Percentiles rank a stretch among this genome's conserved stretches.
Evolutionary conservation across 2,888 invertebrate genomes (phyloP).

Genomic region (Margaritifera margaritifera): DNA sequence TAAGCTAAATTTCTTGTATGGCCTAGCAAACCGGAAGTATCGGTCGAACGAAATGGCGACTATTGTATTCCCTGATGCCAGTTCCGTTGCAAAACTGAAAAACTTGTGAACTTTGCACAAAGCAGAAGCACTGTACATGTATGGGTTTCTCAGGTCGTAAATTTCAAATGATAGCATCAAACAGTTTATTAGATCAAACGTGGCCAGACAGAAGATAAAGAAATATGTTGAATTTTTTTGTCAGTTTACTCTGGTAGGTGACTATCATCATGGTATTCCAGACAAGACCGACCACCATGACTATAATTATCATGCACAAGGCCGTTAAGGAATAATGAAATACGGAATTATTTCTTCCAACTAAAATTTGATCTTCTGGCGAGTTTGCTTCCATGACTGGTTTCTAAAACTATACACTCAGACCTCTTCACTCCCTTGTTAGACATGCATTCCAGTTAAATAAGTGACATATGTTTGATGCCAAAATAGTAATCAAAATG

Average conservation of each 20-base stretch:
- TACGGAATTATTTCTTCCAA: too few relatives aligned
- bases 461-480: too few relatives aligned
- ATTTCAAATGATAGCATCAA: constrained; percentile 25
- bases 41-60: constrained; percentile 40
- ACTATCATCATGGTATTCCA: constrained; percentile 32
- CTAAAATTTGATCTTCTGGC: too few relatives aligned
- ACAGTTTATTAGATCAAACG: constrained; percentile 26
- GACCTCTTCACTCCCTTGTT: too few relatives aligned
- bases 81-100: constrained; percentile 20
- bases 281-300: constrained; percentile 23
- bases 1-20: constrained; percentile 29
- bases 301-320: constrained; percentile 21
- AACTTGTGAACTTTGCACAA: constrained; percentile 28
- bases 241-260: constrained; percentile 24
- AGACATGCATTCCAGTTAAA: too few relatives aligned
- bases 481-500: too few relatives aligned
- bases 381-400: too few relatives aligned
- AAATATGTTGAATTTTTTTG: constrained; percentile 31
- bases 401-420: too few relatives aligned
- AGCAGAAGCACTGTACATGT: constrained; percentile 14
- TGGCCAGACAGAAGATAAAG: constrained; percentile 31
- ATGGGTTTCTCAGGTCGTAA: constrained; percentile 24
- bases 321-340: constrained; percentile 20
- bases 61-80: constrained; percentile 36
- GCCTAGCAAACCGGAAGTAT: constrained; percentile 31